Percentiles rank a stretch among this genome's conserved stretches.
phyloP scores from a whole-genome alignment of 2,797 vertebrate genomes.

The Danionella dracula region DNA sequence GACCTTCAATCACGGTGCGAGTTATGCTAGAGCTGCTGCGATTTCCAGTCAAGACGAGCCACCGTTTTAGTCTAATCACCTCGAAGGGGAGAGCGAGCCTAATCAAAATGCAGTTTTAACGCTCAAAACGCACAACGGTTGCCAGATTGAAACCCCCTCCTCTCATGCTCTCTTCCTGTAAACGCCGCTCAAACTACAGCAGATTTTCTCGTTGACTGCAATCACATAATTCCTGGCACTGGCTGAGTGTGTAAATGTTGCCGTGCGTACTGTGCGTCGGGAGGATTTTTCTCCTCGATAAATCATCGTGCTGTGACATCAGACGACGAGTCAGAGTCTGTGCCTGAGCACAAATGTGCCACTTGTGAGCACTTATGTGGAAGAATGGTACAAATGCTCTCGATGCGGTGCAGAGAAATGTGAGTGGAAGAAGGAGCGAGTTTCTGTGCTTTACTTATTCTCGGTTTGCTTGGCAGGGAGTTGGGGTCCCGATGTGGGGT shows the following conservation, averaged over 20 bases:
- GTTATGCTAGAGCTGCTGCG: constrained; percentile 97
- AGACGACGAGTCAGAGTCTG: neutral
- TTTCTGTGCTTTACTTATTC: no score
- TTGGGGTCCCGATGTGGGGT: no score
- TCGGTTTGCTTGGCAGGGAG: no score
- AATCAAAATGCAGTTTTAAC: constrained; percentile 99
- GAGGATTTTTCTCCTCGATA: constrained; percentile 55
- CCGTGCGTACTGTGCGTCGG: constrained; percentile 52
- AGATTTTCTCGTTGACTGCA: constrained; percentile 52
- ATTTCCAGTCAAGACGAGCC: constrained; percentile 99
- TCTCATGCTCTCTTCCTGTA: constrained; percentile 39
- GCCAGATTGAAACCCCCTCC: constrained; percentile 73
- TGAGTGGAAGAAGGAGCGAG: neutral
- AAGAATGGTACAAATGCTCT: constrained; percentile 8
- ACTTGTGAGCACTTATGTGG: neutral
- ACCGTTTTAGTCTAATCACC: constrained; percentile 99
- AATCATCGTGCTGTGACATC: constrained; percentile 6
- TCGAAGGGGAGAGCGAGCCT: constrained; percentile 94
- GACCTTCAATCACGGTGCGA: constrained; percentile 99
- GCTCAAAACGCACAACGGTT: constrained; percentile 83
- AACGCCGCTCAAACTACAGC: constrained; percentile 57
- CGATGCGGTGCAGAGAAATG: neutral
- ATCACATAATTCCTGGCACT: constrained; percentile 54
- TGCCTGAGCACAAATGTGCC: neutral
- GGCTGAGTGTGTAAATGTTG: constrained; percentile 77